Base-by-base conservation (phyloP, 1,140 invertebrate species). In the Sinella curviseta region DNA sequence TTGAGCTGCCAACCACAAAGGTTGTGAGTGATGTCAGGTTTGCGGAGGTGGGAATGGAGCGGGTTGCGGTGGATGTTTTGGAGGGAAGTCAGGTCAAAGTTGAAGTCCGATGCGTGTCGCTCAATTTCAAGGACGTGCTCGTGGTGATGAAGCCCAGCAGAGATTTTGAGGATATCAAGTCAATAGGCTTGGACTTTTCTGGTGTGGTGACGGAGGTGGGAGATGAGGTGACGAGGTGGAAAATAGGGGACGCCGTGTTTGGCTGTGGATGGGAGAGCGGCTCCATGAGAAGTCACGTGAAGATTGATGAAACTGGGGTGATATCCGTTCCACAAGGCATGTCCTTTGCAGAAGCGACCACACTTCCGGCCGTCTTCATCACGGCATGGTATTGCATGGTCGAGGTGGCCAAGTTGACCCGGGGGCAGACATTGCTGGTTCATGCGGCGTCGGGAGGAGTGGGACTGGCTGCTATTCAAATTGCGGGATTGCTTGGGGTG, bases 371-470 rank as follows among this genome's bases (percentile, higher is more conserved):
- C 17, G 39, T 17, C 17, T 48, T 48, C 17, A 17, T 48, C 4
- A 48, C 39, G 17, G 39, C 39, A 8, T 48, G 39, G 39, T 48
- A 48, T 48, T 48, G 39, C 39, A 48, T 48, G 4, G 4, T 17
- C 4, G 17, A 48, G 4, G 39, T 74, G 16, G 73, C 26, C 12
- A 16, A n/a, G 33, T 16, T 74, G 17, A 30, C 8, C 2, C n/a
- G 17, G 8, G 73, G 73, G 16, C 26, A 74, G 12, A 28, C 26
- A 16, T 17, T 74, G 8, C 73, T 74, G 2, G 33, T 74, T 33
- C 73, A 74, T 31, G 33, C 73, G 2, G 73, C 73, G 8, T 74
- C 73, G 2, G 73, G 73, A 2, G 73, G 73, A n/a, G 26, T 74
- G 8, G 73, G 73, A 8, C 33, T 74, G 33, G 30, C 30, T 4